Percentiles rank a stretch among this genome's conserved stretches.
phyloP scores from a whole-genome alignment of 2,797 vertebrate genomes.

The Gallinago stenura region DNA sequence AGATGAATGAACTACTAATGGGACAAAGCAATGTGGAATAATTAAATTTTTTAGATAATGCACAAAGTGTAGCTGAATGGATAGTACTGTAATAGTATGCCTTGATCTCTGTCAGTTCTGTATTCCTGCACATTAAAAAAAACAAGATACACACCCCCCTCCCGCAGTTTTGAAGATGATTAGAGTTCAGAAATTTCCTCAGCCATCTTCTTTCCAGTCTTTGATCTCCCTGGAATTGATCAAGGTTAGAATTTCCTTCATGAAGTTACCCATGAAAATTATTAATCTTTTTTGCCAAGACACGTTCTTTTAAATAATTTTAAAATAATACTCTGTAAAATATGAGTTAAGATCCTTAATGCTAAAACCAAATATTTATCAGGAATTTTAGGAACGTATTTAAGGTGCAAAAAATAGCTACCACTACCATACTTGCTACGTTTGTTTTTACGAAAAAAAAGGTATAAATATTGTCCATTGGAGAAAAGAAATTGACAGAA shows the following conservation, averaged over 20 bases:
- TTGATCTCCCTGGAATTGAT: not conserved
- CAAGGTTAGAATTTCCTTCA: not conserved
- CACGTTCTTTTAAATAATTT: not conserved
- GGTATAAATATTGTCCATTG: not conserved
- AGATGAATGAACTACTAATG: constrained; percentile 63
- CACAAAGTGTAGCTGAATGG: not conserved
- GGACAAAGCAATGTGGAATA: constrained; percentile 38
- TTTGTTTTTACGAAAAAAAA: not conserved
- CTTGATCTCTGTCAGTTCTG: not conserved
- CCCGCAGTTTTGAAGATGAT: not conserved
- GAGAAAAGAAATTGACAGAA: not conserved
- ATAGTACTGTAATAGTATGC: not conserved
- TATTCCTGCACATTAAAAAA: not conserved
- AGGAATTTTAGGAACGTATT: not conserved
- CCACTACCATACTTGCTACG: not conserved
- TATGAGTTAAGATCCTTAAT: not conserved
- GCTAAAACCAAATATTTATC: not conserved
- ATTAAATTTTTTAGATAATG: constrained; percentile 46
- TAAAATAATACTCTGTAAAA: not conserved
- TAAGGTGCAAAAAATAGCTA: not conserved
- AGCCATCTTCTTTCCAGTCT: not conserved
- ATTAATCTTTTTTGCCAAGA: not conserved
- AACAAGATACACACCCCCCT: rapidly evolving
- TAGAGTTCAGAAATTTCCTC: not conserved
- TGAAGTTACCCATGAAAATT: not conserved